Evolutionary conservation across 2,888 invertebrate genomes (phyloP).

Genomic region (Escarpia spicata): DNA sequence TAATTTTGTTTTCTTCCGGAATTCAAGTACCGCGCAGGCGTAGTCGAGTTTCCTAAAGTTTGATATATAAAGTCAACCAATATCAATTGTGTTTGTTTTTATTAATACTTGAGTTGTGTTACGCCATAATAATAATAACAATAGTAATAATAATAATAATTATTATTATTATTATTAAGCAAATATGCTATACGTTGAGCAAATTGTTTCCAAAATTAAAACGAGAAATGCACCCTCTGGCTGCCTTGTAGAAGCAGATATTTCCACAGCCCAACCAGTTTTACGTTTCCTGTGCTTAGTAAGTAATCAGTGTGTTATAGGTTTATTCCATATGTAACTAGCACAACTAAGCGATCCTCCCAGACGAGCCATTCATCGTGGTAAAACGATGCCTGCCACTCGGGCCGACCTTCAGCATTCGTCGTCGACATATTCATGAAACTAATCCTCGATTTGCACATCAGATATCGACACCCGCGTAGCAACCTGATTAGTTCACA

Average conservation of each 20-base stretch:
- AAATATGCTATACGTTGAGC: too few relatives aligned
- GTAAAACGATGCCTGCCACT: not conserved
- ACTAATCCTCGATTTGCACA: not conserved
- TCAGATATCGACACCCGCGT: slow-evolving; percentile 16
- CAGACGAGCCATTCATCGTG: not conserved
- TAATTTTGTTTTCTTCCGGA: too few relatives aligned
- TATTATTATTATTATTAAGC: too few relatives aligned
- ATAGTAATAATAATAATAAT: too few relatives aligned
- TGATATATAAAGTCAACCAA: too few relatives aligned
- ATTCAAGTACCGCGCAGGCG: too few relatives aligned
- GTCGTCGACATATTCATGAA: not conserved
- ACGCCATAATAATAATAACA: too few relatives aligned
- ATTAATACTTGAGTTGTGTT: too few relatives aligned
- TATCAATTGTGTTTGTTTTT: too few relatives aligned
- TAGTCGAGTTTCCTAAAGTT: too few relatives aligned
- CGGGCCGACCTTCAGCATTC: not conserved
- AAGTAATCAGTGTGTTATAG: not conserved
- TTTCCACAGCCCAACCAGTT: not conserved
- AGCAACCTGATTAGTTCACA: not conserved
- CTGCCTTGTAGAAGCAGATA: not conserved
- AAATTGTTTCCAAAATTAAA: not conserved
- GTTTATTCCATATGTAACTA: not conserved
- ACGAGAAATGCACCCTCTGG: not conserved
- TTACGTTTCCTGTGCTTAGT: not conserved
- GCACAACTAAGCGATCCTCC: not conserved